Percentiles rank a stretch among this genome's conserved stretches.
Conservation (phyloP, 2,888 invertebrate genomes). For the Cryptocephalus moraei region DNA sequence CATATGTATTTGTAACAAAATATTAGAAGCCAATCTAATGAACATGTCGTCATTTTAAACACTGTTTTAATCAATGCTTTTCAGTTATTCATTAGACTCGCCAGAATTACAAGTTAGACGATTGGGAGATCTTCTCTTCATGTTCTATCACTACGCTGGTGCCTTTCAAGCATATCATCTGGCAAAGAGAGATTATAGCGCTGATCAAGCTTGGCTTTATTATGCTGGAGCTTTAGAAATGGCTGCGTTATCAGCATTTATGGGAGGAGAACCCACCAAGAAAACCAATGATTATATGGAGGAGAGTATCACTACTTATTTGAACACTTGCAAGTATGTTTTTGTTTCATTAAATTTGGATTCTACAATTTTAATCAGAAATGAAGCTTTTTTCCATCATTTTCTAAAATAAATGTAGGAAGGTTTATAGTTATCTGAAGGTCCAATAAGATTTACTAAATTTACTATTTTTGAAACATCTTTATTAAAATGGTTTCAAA, state of each 20-base stretch:
- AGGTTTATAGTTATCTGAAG: too few species aligned
- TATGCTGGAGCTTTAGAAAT: conserved; percentile 95
- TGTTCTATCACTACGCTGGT: conserved; percentile 87
- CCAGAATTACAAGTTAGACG: conserved; percentile 88
- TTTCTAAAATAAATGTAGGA: too few species aligned
- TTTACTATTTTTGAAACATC: too few species aligned
- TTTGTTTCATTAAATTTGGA: not conserved
- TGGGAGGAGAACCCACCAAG: conserved; percentile 68
- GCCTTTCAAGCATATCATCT: conserved; percentile 92
- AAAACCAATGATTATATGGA: conserved; percentile 89
- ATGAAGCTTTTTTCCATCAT: too few species aligned
- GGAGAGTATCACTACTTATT: conserved; percentile 84
- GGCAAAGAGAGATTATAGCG: conserved; percentile 94
- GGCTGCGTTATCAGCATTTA: conserved; percentile 87
- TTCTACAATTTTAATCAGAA: too few species aligned
- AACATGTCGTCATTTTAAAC: too few species aligned
- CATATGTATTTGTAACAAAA: too few species aligned
- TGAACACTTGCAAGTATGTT: conserved; percentile 75
- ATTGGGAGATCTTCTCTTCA: conserved; percentile 89
- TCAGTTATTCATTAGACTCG: conserved; percentile 69
- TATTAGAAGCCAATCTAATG: too few species aligned
- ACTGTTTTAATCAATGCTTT: not conserved
- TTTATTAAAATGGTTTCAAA: not conserved
- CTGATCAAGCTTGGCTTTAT: conserved; percentile 94
- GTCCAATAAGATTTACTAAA: too few species aligned